phyloP scores from a whole-genome alignment of 2,113 vertebrate species.

The Abramis brama region DNA sequence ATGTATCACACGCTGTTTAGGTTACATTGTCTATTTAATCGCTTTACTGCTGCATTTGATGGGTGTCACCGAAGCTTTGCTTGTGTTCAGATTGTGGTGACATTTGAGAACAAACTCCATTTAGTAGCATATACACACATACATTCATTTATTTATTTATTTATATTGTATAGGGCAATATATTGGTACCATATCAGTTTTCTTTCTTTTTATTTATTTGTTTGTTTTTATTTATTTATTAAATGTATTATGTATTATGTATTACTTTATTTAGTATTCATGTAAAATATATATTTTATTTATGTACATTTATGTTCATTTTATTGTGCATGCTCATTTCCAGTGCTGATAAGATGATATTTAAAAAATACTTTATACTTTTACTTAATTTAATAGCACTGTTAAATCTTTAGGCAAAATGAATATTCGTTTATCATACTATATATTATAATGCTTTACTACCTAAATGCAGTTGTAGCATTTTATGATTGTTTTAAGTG shows the following conservation, averaged over 20 bases:
- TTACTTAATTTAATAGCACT: background rate
- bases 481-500: background rate
- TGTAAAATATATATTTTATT: no score
- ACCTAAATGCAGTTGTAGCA: background rate
- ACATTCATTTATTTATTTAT: no score
- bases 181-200: background rate
- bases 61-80: background rate
- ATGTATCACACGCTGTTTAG: background rate
- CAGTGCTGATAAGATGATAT: background rate
- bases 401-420: background rate
- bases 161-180: no score
- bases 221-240: background rate
- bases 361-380: background rate
- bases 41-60: background rate
- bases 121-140: background rate
- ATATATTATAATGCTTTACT: background rate
- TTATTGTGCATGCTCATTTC: background rate
- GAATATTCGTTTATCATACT: background rate
- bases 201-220: background rate
- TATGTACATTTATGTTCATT: background rate
- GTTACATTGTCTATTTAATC: background rate
- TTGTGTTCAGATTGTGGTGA: background rate
- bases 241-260: no score
- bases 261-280: no score
- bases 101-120: background rate